Evolutionary conservation across 2,888 invertebrate species (phyloP).

Genomic region (Diploptera punctata): DNA sequence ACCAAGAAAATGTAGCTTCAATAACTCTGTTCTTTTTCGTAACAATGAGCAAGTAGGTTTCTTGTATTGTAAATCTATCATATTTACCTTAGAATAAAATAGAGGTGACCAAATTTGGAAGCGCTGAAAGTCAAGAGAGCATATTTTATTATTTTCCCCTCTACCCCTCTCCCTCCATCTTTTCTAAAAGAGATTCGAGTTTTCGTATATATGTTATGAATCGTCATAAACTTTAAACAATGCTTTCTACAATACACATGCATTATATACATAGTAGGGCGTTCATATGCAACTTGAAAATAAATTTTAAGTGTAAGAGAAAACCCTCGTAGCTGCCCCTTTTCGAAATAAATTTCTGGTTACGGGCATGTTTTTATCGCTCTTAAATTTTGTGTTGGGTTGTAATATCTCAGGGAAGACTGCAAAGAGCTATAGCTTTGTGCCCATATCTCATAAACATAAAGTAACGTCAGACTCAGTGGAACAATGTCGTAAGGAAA

Average conservation of each 20-base stretch:
- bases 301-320: background rate
- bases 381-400: constrained; percentile 2
- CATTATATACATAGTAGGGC: background rate
- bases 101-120: constrained; percentile 13
- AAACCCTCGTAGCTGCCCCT: background rate
- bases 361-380: constrained; percentile 4
- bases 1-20: no score
- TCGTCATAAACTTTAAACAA: background rate
- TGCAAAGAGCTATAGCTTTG: constrained; percentile 1
- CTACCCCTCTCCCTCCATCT: no score
- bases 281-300: background rate
- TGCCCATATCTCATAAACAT: constrained; percentile 26
- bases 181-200: no score
- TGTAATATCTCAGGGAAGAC: constrained; percentile 12
- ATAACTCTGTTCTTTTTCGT: no score
- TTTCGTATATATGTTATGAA: no score
- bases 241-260: background rate
- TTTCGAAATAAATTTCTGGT: constrained; percentile 12
- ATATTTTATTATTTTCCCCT: background rate
- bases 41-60: no score
- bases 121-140: background rate
- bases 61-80: no score
- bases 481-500: constrained; percentile 7
- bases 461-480: background rate
- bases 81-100: no score